Percentiles rank a stretch among this genome's conserved stretches.
Conservation (phyloP, 2,797 vertebrate species). For the Caiman crocodilus region DNA sequence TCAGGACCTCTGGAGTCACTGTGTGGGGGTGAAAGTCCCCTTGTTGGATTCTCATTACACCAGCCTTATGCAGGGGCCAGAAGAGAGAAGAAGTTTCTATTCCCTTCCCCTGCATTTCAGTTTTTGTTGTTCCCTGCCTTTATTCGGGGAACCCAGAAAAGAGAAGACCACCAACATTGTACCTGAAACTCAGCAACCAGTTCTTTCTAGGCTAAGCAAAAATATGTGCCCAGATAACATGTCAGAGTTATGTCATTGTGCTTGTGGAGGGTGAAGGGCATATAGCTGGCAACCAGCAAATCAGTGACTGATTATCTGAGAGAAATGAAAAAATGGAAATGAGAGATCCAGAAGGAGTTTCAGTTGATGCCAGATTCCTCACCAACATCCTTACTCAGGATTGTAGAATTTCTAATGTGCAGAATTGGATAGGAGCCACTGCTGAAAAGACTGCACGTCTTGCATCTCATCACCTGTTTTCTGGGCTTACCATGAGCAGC, state of each 20-base stretch:
- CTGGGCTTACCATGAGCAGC: background rate
- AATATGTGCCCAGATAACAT: background rate
- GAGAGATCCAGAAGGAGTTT: background rate
- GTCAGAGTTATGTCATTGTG: background rate
- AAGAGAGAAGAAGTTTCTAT: background rate
- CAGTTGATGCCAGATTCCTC: background rate
- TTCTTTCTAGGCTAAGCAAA: rapidly evolving
- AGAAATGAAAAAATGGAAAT: background rate
- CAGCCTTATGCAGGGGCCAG: background rate
- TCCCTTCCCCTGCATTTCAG: background rate
- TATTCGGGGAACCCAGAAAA: background rate
- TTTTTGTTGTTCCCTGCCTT: background rate
- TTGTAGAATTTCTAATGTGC: background rate
- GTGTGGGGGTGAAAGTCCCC: background rate
- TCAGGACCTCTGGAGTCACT: background rate
- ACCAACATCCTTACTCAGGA: background rate
- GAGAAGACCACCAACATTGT: no score
- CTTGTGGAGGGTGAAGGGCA: background rate
- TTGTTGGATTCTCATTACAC: background rate
- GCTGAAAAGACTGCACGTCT: background rate
- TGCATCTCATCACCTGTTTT: background rate
- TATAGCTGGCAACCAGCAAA: background rate
- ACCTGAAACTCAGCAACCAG: background rate
- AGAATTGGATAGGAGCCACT: background rate
- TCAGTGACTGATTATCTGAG: background rate